Percentiles rank a stretch among this genome's conserved stretches.
Conservation (phyloP, 2,797 vertebrate species). For the Carcharodon carcharias region DNA sequence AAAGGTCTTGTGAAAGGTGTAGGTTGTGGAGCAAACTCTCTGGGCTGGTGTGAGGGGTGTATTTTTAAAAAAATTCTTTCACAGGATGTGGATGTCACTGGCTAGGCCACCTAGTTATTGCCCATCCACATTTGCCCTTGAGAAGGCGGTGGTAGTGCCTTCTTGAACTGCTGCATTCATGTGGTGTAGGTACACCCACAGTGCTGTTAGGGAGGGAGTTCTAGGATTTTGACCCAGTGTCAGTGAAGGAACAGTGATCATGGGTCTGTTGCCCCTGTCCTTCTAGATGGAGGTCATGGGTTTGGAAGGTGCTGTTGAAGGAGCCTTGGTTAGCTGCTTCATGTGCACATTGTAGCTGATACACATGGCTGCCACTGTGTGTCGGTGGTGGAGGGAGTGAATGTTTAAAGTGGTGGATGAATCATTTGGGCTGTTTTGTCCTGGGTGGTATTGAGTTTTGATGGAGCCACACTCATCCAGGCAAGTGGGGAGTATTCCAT, state of each 20-base stretch:
- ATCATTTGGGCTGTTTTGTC: not conserved
- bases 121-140: no score
- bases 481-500: not conserved
- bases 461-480: no score
- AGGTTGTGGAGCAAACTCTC: not conserved
- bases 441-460: not conserved
- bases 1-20: not conserved
- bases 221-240: no score
- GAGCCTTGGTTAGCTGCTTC: not conserved
- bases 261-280: not conserved
- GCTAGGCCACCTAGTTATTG: no score
- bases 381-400: not conserved
- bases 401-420: not conserved
- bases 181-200: no score
- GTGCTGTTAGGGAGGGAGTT: not conserved
- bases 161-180: no score
- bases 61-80: no score
- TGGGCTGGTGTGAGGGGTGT: not conserved
- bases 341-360: not conserved
- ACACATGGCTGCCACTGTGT: not conserved
- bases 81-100: no score
- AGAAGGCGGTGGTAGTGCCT: no score
- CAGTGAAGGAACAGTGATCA: no score
- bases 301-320: not conserved
- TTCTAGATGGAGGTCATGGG: not conserved